A percentile compares a stretch with the other conserved stretches of the same genome.
Conservation (phyloP, 2,113 vertebrate genomes). For the Ptilonorhynchus violaceus region DNA sequence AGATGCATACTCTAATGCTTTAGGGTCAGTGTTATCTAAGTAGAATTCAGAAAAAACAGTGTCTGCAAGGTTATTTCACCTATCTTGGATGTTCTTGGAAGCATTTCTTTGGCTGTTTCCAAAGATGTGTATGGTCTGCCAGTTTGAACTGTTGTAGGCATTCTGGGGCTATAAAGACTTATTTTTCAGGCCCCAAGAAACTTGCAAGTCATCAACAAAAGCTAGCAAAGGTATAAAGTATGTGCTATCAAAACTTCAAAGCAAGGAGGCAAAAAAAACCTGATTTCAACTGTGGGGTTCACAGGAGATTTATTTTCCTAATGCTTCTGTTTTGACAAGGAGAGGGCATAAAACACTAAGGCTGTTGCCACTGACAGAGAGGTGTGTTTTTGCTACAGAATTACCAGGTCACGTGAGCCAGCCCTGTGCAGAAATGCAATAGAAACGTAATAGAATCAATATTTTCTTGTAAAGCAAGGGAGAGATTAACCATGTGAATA, state of each 20-base stretch:
- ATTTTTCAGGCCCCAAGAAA: neutral
- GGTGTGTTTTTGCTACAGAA: neutral
- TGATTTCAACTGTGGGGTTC: neutral
- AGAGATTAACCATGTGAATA: neutral
- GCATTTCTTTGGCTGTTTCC: neutral
- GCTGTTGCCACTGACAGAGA: neutral
- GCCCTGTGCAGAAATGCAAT: neutral
- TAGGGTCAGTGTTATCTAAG: neutral
- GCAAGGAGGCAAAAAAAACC: neutral
- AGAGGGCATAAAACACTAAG: neutral
- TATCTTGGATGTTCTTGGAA: neutral
- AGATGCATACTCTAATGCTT: neutral
- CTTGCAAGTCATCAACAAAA: neutral
- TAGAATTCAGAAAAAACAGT: neutral
- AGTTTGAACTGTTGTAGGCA: neutral
- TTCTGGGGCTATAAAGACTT: neutral
- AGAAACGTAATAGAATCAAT: neutral
- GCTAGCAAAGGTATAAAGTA: neutral
- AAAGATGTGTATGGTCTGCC: neutral
- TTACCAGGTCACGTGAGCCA: neutral
- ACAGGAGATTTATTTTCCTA: slow-evolving; percentile 8
- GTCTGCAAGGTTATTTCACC: neutral
- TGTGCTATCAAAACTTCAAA: slow-evolving; percentile 15
- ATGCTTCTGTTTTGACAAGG: neutral
- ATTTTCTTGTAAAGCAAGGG: neutral